phyloP scores from a whole-genome alignment of 1,140 invertebrate species.

The Nixonia krombeini region DNA sequence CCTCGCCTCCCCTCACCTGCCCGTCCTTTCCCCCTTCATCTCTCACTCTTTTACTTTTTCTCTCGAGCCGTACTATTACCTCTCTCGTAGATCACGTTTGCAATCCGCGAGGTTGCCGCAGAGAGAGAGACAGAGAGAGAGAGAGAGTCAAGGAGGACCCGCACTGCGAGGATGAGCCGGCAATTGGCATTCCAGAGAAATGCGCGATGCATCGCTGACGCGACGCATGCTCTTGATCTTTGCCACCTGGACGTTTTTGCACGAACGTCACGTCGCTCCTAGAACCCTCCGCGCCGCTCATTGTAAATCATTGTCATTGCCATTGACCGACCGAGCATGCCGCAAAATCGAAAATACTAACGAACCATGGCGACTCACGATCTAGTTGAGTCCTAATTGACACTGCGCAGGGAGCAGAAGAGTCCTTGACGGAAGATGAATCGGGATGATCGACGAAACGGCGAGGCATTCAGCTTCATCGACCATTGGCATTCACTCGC shows the following conservation, averaged over 20 bases:
- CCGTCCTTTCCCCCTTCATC: constrained; percentile 23
- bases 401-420: background rate
- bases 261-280: background rate
- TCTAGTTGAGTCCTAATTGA: constrained; percentile 6
- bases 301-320: constrained; percentile 5
- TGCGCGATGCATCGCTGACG: constrained; percentile 1
- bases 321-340: background rate
- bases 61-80: constrained; percentile 52
- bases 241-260: constrained; percentile 1
- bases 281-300: background rate
- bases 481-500: constrained; percentile 21
- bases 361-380: background rate
- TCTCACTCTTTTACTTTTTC: constrained; percentile 51
- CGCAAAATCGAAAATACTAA: constrained; percentile 8
- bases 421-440: constrained; percentile 5
- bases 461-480: constrained; percentile 20
- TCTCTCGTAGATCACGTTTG: constrained; percentile 57
- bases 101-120: constrained; percentile 44
- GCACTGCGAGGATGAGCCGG: too few relatives aligned
- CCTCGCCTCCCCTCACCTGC: constrained; percentile 2
- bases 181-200: constrained; percentile 12
- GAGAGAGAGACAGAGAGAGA: constrained; percentile 33
- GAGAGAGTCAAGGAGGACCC: constrained; percentile 9
- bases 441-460: constrained; percentile 17
- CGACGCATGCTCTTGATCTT: too few relatives aligned